phyloP scores from a whole-genome alignment of 2,113 vertebrate genomes.

The Ceyx margarethae region DNA sequence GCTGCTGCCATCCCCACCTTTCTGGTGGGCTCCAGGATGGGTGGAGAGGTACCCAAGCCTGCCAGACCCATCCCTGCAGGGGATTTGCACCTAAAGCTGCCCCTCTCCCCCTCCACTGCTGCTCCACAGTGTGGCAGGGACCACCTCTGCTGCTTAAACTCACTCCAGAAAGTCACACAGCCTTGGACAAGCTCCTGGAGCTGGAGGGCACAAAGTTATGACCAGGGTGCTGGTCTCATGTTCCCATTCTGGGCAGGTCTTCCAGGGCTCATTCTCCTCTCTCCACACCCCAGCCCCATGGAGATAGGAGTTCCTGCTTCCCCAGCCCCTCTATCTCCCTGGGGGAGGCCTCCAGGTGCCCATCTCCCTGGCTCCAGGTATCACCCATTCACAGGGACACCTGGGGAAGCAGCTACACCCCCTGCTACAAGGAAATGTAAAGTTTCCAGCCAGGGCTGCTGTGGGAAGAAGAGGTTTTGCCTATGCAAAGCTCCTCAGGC shows the following conservation, averaged over 20 bases:
- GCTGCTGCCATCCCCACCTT: neutral
- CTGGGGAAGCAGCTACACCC: neutral
- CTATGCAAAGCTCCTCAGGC: neutral
- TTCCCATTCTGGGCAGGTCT: neutral
- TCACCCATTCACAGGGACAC: neutral
- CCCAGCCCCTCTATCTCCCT: neutral
- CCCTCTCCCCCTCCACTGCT: neutral
- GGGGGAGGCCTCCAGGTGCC: neutral
- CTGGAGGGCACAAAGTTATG: neutral
- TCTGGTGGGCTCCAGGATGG: neutral
- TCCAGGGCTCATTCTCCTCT: neutral
- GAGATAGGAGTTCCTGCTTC: neutral
- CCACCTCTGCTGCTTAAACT: neutral
- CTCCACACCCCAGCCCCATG: neutral
- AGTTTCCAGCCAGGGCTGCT: neutral
- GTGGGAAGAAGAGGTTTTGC: neutral
- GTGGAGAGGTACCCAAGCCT: neutral
- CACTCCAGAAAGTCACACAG: accelerated
- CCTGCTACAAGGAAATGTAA: neutral
- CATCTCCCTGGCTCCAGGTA: neutral
- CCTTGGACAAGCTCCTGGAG: neutral
- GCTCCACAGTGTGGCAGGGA: accelerated
- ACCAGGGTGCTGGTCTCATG: neutral
- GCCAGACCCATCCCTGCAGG: neutral
- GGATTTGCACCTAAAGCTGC: neutral